Percentiles rank a stretch among this genome's conserved stretches.
Conservation (phyloP, 2,113 vertebrate genomes). For the Otis tarda region DNA sequence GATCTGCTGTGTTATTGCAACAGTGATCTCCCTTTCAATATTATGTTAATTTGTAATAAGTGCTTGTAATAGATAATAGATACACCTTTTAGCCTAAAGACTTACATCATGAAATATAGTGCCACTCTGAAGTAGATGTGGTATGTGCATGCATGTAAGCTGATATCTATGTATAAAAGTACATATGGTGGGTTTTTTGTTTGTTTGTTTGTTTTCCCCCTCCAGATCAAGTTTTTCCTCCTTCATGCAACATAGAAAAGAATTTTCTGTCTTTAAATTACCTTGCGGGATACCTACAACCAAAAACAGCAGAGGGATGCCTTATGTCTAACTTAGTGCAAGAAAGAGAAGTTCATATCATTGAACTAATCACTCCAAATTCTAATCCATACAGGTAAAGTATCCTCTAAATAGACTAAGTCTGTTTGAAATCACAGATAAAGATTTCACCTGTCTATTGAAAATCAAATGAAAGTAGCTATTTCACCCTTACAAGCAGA, state of each 20-base stretch:
- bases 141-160: background rate
- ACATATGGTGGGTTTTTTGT: background rate
- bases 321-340: slow-evolving; percentile 77
- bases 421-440: background rate
- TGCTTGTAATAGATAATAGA: background rate
- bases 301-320: slow-evolving; percentile 87
- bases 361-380: slow-evolving; percentile 91
- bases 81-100: background rate
- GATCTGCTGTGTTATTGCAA: background rate
- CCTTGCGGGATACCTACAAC: slow-evolving; percentile 88
- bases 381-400: slow-evolving; percentile 90
- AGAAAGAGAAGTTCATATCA: slow-evolving; percentile 88
- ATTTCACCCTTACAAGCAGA: background rate
- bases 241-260: slow-evolving; percentile 88
- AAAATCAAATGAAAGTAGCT: background rate
- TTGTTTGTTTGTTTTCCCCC: background rate
- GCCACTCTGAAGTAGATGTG: background rate
- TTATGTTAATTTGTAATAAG: background rate
- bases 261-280: slow-evolving; percentile 97
- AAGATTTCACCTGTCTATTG: background rate
- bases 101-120: background rate
- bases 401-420: background rate
- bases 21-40: background rate
- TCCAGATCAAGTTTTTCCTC: slow-evolving; percentile 87
- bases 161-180: background rate